Conservation (phyloP, 2,888 invertebrate species). For the Cephus rjabovi region DNA sequence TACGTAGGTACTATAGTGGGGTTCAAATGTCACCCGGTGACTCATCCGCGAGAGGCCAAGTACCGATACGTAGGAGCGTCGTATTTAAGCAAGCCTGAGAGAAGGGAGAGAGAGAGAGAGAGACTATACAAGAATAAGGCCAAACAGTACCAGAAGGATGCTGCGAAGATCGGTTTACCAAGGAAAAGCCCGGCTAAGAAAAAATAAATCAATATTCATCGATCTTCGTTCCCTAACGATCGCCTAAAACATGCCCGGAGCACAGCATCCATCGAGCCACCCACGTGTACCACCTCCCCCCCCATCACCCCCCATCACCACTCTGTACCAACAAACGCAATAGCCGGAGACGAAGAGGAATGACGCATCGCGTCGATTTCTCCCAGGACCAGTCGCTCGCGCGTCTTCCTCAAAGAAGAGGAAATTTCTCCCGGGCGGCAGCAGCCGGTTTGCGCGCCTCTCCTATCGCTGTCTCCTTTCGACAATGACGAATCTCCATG, state of each 20-base stretch:
- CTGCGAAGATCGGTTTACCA: background rate
- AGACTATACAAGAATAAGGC: background rate
- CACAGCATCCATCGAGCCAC: background rate
- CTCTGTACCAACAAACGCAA: background rate
- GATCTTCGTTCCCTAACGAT: background rate
- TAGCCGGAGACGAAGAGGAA: background rate
- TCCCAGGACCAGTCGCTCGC: background rate
- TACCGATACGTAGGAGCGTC: background rate
- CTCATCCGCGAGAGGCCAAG: conserved; percentile 39
- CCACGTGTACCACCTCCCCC: background rate
- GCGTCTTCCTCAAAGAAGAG: background rate
- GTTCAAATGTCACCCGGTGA: conserved; percentile 58
- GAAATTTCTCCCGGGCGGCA: background rate
- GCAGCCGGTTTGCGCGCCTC: background rate
- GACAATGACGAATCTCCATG: background rate
- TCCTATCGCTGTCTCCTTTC: background rate
- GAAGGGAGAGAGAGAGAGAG: too few relatives aligned
- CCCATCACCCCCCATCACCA: background rate
- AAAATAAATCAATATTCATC: background rate
- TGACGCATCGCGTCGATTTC: background rate
- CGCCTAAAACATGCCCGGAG: background rate
- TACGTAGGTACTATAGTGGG: conserved; percentile 42
- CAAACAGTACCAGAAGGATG: background rate
- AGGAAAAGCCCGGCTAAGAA: background rate
- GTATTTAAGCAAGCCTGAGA: background rate